A percentile compares a stretch with the other conserved stretches of the same genome.
These are phyloP conservation scores for Cheilosia scutellata DNA, from an alignment of 2,888 invertebrate species.

Conservation along the genomic window DNA sequence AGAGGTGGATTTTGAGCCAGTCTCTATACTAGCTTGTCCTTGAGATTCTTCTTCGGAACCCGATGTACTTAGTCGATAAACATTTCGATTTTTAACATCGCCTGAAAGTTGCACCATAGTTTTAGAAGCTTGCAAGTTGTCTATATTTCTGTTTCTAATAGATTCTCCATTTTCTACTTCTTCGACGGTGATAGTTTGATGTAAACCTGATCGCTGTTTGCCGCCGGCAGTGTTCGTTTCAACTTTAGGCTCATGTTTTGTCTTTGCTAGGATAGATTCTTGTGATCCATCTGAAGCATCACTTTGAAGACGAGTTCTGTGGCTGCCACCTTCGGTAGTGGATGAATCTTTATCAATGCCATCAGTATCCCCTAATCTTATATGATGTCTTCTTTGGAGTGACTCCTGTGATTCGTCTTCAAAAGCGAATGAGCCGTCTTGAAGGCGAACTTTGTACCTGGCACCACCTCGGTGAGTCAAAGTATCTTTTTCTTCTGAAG, in stretches of 20 bases:
- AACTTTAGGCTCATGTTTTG: neutral
- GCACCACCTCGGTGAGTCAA: neutral
- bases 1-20: neutral
- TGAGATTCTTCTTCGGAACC: neutral
- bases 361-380: neutral
- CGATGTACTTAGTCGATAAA: neutral
- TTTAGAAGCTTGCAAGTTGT: neutral
- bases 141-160: neutral
- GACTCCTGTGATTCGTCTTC: conserved; percentile 5
- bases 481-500: neutral
- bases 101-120: neutral
- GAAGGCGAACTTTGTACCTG: neutral
- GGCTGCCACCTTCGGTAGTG: neutral
- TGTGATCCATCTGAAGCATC: neutral
- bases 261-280: neutral
- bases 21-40: neutral
- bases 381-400: neutral
- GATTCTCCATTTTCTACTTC: neutral
- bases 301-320: neutral
- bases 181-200: neutral
- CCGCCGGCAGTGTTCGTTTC: neutral
- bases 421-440: neutral
- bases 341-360: neutral
- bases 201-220: neutral
- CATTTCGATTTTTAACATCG: neutral